Evolutionary conservation across 2,113 vertebrate genomes (phyloP).

Genomic region (Rousettus leschenaultii): DNA sequence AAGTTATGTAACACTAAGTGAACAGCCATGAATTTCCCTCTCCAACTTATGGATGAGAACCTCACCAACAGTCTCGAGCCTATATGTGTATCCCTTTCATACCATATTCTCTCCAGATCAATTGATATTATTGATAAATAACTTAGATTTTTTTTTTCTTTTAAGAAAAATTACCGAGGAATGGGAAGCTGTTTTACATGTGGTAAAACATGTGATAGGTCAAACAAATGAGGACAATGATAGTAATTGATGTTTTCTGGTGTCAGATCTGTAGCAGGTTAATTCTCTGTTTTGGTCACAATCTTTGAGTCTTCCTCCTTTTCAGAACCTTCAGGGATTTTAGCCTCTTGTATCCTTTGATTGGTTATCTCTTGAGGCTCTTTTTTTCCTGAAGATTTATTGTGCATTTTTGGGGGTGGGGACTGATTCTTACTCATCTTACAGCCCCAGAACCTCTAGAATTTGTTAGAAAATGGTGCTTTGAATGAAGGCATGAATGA

Average conservation of each 20-base stretch:
- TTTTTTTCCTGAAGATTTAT: neutral
- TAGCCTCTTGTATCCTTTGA: neutral
- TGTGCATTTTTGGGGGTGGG: neutral
- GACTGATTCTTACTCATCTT: neutral
- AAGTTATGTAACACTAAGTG: neutral
- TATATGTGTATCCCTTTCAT: neutral
- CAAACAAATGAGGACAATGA: neutral
- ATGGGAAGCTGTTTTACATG: neutral
- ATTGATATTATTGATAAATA: neutral
- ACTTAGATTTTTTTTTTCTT: neutral
- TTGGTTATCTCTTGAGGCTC: neutral
- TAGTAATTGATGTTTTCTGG: neutral
- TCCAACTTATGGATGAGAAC: neutral
- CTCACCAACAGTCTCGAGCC: neutral
- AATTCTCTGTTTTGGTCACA: neutral
- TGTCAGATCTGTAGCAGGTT: neutral
- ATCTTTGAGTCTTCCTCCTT: neutral
- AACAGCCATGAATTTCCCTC: neutral
- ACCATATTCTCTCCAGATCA: neutral
- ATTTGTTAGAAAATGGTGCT: neutral
- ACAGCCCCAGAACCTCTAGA: neutral
- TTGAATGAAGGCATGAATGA: neutral
- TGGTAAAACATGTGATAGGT: neutral
- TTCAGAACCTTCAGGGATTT: neutral
- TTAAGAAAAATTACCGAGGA: neutral